Evolutionary conservation across 1,140 invertebrate species (phyloP).

Genomic region (Danaus plexippus): DNA sequence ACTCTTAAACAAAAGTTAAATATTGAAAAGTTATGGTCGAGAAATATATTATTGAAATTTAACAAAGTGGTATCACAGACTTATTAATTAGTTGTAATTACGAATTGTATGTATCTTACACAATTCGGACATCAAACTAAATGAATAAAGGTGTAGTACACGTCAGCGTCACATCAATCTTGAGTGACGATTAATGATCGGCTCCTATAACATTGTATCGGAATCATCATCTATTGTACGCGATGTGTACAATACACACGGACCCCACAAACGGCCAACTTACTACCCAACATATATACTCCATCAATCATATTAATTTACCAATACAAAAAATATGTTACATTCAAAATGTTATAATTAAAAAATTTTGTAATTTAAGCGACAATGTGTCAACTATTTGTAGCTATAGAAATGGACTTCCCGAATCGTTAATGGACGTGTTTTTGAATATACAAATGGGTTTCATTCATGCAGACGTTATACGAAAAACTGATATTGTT

Average conservation of each 20-base stretch:
- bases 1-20: too few relatives aligned
- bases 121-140: conserved; percentile 44
- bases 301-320: too few relatives aligned
- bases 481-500: conserved; percentile 57
- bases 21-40: too few relatives aligned
- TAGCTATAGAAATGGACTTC: conserved; percentile 28
- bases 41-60: too few relatives aligned
- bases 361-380: too few relatives aligned
- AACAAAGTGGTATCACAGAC: too few relatives aligned
- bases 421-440: conserved; percentile 61
- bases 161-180: conserved; percentile 57
- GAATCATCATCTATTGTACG: conserved; percentile 60
- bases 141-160: conserved; percentile 38
- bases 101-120: conserved; percentile 21
- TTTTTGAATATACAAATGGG: conserved; percentile 39
- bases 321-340: too few relatives aligned
- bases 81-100: conserved; percentile 14
- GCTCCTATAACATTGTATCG: conserved; percentile 51
- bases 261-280: conserved; percentile 7
- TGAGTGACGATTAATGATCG: conserved; percentile 52
- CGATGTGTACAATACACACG: conserved; percentile 41
- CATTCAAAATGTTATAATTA: too few relatives aligned
- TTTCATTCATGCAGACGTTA: conserved; percentile 45
- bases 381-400: too few relatives aligned
- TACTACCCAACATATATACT: too few relatives aligned